A percentile compares a stretch with the other conserved stretches of the same genome.
Conservation (phyloP, 2,113 vertebrate genomes). For the Hystrix brachyura region DNA sequence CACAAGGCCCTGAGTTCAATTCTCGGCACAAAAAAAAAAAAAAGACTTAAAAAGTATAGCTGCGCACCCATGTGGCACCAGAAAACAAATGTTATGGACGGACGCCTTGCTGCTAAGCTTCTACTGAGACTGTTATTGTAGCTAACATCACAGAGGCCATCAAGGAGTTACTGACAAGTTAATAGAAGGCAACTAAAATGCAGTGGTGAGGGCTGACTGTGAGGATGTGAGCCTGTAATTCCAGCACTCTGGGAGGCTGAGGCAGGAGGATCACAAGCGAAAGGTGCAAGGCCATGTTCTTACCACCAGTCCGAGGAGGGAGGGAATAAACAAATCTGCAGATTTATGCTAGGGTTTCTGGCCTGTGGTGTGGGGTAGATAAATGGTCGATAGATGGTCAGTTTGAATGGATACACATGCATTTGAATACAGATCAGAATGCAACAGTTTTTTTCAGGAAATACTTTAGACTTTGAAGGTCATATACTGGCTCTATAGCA, state of each 20-base stretch:
- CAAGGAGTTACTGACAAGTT: background rate
- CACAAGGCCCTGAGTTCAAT: too few relatives aligned
- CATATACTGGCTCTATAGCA: background rate
- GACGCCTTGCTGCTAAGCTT: background rate
- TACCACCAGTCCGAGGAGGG: too few relatives aligned
- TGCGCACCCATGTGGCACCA: background rate
- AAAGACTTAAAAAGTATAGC: background rate
- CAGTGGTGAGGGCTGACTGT: background rate
- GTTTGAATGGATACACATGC: background rate
- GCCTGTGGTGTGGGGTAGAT: background rate
- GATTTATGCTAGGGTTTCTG: background rate
- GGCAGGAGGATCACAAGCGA: too few relatives aligned
- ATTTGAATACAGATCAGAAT: background rate
- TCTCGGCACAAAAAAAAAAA: too few relatives aligned
- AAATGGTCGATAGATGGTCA: too few relatives aligned
- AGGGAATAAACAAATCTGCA: background rate
- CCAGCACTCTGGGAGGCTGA: too few relatives aligned
- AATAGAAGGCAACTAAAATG: background rate
- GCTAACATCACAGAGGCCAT: background rate
- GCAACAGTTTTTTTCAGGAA: background rate
- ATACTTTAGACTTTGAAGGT: background rate
- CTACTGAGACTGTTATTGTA: background rate
- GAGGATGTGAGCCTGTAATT: too few relatives aligned
- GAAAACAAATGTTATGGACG: background rate
- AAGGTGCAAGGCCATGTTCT: too few relatives aligned